Evolutionary conservation across 2,888 invertebrate species (phyloP), one percentile per base, ranked within the genome.

Genomic region (Eristalis arbustorum): DNA sequence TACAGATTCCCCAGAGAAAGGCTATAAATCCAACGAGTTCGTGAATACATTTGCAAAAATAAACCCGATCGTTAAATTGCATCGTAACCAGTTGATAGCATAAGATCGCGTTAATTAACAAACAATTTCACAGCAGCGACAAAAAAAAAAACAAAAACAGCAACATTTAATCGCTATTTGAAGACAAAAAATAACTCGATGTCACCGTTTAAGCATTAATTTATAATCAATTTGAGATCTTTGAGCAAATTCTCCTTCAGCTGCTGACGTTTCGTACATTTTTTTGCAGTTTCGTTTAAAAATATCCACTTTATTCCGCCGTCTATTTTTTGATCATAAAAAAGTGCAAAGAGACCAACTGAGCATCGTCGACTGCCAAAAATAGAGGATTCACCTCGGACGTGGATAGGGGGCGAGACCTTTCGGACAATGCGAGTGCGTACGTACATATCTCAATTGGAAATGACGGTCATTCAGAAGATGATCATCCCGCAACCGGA

Each of bases 401-500:
- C 49, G 49, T 49, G 18, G 0, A 13, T 37, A 11, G 37, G 10
- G 8, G 0, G 31, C 31, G 31, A 14, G 61, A 13, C 1, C n/a
- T 28, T 31, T 1, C 2, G 31, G 28, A 62, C 49, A 28, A 31
- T 62, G 5, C 25, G n/a, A 62, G 23, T 31, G 18, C 8, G 22
- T 31, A 25, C 8, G 22, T 31, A 25, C 31, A 1, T 2, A 73
- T 49, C 23, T 22, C 34, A n/a, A 68, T 34, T 63, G 14, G 49
- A 34, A 37, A 18, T 49, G 49, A 49, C 56, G 42, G 11, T 62
- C 40, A 66, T 59, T 18, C 6, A 11, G 49, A 31, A 56, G 56
- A 64, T 6, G 10, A 14, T 22, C 25, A 34, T 13, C 2, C 28
- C 11, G 69, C 61, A 77, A 77, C 63, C 56, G 68, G 67, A 76